Base-by-base conservation (phyloP, 2,797 vertebrate species). In the Tadarida brasiliensis region DNA sequence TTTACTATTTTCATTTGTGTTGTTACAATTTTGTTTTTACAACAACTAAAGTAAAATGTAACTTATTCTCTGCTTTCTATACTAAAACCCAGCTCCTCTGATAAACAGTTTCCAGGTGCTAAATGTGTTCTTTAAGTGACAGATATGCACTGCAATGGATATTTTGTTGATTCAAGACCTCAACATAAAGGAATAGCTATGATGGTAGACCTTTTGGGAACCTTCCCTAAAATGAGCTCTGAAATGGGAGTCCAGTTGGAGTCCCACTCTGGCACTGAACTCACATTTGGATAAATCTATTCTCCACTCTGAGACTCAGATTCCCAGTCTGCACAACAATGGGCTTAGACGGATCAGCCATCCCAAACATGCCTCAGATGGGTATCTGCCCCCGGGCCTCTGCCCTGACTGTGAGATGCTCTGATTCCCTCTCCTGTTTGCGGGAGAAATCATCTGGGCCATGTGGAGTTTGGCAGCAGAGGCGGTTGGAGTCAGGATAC, bases 381-480 rank as follows among this genome's bases (percentile, higher is more conserved):
- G 59, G 49, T 35, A 14, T 78, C 74, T 93, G 47, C 73, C 61
- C 6, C 3, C 2, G 47, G 63, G 54, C 74, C 84, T 73, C 54
- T 8, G 59, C 49, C 70, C 35, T n/a, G 65, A 81, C 84, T 22
- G 63, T 7, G 59, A 80, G 49, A 44, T 74, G 94, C 73, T 92
- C 94, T 74, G 82, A 82, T 90, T 96, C 76, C 65, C 19, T 68
- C 22, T 51, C 59, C 56, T 2, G 4, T 77, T 68, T 73, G 71
- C 11, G 0, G 90, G 54, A 87, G 92, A 94, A 91, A 67, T 92
- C 90, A 90, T 91, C 74, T 47, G 61, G 95, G 90, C 90, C 20
- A 0, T 11, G n/a, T 65, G 59, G 26, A 87, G 70, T 94, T 85
- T 96, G 95, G 90, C 96, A 96, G 95, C 67, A 54, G 78, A 96